Evolutionary conservation across 2,797 vertebrate genomes (phyloP).

Genomic region (Pempheris klunzingeri): DNA sequence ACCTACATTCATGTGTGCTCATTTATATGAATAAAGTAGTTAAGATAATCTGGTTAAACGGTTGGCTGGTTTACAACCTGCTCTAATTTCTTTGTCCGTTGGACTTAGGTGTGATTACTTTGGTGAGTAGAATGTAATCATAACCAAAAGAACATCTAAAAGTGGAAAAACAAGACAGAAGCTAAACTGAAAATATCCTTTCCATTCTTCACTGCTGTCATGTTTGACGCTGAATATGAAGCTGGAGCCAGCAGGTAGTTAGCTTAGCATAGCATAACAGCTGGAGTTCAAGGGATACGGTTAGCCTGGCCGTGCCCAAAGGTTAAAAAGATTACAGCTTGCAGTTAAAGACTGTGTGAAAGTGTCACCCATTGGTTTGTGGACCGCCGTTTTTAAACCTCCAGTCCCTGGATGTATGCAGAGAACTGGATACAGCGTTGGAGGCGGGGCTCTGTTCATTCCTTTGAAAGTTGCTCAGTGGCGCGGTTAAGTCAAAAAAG

Average conservation of each 20-base stretch:
- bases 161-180: neutral
- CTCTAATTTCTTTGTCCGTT: neutral
- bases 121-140: neutral
- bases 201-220: neutral
- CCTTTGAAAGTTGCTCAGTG: too few species aligned
- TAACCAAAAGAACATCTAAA: neutral
- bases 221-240: neutral
- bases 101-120: neutral
- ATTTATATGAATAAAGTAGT: neutral
- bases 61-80: neutral
- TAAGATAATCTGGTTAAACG: neutral
- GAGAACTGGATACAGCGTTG: too few species aligned
- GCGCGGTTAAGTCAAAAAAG: too few species aligned
- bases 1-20: neutral
- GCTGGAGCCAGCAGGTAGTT: neutral
- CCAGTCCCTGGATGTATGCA: too few species aligned
- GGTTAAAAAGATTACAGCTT: too few species aligned
- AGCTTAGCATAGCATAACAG: neutral
- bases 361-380: too few species aligned
- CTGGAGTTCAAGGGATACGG: too few species aligned
- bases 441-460: too few species aligned
- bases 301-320: neutral
- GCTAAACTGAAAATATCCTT: too few species aligned
- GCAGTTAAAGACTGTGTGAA: too few species aligned
- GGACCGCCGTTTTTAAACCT: too few species aligned